Base-by-base conservation (phyloP, 2,888 invertebrate species). In the Tetrapedia diversipes region DNA sequence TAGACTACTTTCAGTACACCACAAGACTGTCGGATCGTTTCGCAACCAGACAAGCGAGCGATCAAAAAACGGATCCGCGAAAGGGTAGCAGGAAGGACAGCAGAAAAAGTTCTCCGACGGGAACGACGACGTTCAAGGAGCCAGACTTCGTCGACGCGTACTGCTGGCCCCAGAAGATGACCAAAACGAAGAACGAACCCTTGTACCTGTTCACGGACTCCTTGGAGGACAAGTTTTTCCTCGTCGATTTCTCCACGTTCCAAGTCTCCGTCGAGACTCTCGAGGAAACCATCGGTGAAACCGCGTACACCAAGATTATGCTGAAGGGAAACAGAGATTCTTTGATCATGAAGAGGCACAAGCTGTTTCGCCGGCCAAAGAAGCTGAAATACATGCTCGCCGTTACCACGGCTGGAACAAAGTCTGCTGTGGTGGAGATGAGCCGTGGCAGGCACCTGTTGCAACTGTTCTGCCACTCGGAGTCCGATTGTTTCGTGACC, bases 151-250 rank as follows among this genome's bases (percentile, higher is more conserved):
- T 45, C 11, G 71, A 81, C 1, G 19, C n/a, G 0, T 51, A 75
- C 11, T 39, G n/a, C 0, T 82, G 82, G 80, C 76, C 78, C 0
- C 39, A 19, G 22, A 74, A 75, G 6, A 71, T 78, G 61, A 34
- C 27, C 11, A 59, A 22, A 11, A 73, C 77, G 10, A 81, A 78
- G 60, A 84, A 86, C 77, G 86, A 87, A 37, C 83, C 86, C 0
- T 29, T 89, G 11, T 89, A 89, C 57, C 57, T 89, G 0, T 81
- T 89, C 45, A 74, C 79, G 41, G 88, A 89, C 60, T 89, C 88
- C 0, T 0, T 75, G 6, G 76, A 84, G 0, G 43, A 67, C 0
- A 88, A 85, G 61, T 87, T 88, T 34, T 81, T 87, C 34, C 68
- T 89, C 0, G 51, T 89, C 10, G 77, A 71, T 51, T 80, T 86